phyloP scores from a whole-genome alignment of 1,140 invertebrate species.

The Euura lappo region DNA sequence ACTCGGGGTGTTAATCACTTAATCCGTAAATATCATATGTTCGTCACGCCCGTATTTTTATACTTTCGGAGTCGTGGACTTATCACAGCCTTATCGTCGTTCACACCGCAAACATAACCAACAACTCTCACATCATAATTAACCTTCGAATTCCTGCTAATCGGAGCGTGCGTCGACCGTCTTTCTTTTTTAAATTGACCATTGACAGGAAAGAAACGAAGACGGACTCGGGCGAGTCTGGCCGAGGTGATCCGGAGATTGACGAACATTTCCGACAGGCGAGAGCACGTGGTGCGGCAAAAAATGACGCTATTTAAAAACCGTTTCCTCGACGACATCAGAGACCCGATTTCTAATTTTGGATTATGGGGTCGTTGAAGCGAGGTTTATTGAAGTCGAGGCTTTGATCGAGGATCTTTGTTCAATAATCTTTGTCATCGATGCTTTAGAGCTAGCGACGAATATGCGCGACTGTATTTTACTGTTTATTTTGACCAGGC shows the following conservation, averaged over 20 bases:
- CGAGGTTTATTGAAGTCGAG: too few relatives aligned
- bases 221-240: neutral
- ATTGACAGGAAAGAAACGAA: too few relatives aligned
- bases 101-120: too few relatives aligned
- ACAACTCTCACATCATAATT: too few relatives aligned
- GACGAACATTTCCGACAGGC: neutral
- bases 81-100: too few relatives aligned
- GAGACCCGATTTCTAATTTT: neutral
- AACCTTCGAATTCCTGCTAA: neutral
- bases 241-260: neutral
- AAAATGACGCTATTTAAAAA: neutral
- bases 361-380: neutral
- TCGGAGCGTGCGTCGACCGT: neutral
- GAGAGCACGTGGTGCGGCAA: neutral
- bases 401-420: too few relatives aligned
- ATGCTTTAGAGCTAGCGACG: neutral
- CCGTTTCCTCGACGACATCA: neutral
- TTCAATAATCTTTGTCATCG: neutral
- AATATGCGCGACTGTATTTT: neutral
- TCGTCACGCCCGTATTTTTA: too few relatives aligned
- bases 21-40: too few relatives aligned
- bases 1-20: too few relatives aligned
- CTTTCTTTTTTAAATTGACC: too few relatives aligned
- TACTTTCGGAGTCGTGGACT: too few relatives aligned
- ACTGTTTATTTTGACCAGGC: neutral